A percentile compares a stretch with the other conserved stretches of the same genome.
Evolutionary conservation across 2,888 invertebrate species (phyloP).

Genomic region (Orthosia incerta): DNA sequence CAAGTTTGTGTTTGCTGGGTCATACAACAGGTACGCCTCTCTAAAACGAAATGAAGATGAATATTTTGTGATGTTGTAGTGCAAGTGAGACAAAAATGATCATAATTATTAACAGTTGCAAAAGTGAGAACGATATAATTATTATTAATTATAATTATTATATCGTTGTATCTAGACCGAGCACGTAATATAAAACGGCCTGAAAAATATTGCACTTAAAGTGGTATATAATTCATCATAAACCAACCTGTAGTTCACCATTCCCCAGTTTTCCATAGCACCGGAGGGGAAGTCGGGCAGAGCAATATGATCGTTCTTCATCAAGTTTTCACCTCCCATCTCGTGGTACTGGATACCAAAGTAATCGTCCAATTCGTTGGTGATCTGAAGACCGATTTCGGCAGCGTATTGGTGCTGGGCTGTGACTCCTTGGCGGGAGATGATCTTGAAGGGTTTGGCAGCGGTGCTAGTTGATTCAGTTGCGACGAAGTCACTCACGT

Average conservation of each 20-base stretch:
- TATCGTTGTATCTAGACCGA: background rate
- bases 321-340: constrained; percentile 88
- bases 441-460: constrained; percentile 81
- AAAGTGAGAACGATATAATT: no score
- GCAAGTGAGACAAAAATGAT: background rate
- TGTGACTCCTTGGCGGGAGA: constrained; percentile 82
- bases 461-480: constrained; percentile 73
- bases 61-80: constrained; percentile 4
- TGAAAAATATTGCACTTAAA: background rate
- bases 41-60: constrained; percentile 69
- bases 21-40: constrained; percentile 88
- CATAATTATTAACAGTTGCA: background rate
- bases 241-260: constrained; percentile 94
- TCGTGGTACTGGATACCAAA: constrained; percentile 89
- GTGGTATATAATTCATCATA: no score
- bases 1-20: constrained; percentile 83
- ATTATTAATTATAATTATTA: no score
- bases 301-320: constrained; percentile 93
- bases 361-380: constrained; percentile 90
- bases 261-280: constrained; percentile 97
- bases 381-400: constrained; percentile 85
- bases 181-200: background rate
- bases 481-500: constrained; percentile 94
- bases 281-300: constrained; percentile 95
- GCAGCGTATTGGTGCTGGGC: constrained; percentile 86